Base-by-base conservation (phyloP, 2,888 invertebrate species). In the Ecliptopera silaceata region DNA sequence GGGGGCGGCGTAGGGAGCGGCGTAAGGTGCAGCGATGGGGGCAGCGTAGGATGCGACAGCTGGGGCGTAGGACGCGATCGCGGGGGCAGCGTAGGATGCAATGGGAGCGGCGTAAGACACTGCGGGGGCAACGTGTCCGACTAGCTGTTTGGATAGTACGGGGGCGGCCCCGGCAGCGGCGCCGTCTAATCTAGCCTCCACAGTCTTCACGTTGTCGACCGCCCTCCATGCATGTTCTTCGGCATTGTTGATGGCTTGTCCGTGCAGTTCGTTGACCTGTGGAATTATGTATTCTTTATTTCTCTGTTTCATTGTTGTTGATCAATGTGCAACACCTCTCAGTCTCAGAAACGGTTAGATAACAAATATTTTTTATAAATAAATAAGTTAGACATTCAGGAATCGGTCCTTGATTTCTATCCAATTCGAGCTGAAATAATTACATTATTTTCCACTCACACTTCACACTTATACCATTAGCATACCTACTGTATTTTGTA, bases 201-300 rank as follows among this genome's bases (percentile, higher is more conserved):
- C 77, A 69, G 90, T 90, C 79, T 88, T 83, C 42, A 78, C 88
- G 54, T 86, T 82, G 61, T 90, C 90, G 13, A 89, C 79, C 10
- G 83, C 81, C 64, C 86, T 86, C 88, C 91, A 91, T n/a, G 86
- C 84, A 75, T 88, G 80, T 68, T 88, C 88, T 57, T 84, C 85
- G 45, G 88, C 91, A 61, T 86, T 84, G 81, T 91, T 88, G 70
- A 87, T 68, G 47, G 86, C 88, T 61, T 79, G 86, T 22, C 88
- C 89, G 26, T 88, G 85, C 66, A 84, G 64, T 64, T 91, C 91
- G 58, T 84, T 68, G 59, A 84, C 86, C 69, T 62, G 36, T 36
- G 4, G 20, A 41, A 10, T 13, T 42, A 8, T 26, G 26, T 26
- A 5, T 5, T 1, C 26, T 1, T 26, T 26, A 26, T 41, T 22